Base-by-base conservation (phyloP, 2,797 vertebrate genomes). In the Ceryle rudis region DNA sequence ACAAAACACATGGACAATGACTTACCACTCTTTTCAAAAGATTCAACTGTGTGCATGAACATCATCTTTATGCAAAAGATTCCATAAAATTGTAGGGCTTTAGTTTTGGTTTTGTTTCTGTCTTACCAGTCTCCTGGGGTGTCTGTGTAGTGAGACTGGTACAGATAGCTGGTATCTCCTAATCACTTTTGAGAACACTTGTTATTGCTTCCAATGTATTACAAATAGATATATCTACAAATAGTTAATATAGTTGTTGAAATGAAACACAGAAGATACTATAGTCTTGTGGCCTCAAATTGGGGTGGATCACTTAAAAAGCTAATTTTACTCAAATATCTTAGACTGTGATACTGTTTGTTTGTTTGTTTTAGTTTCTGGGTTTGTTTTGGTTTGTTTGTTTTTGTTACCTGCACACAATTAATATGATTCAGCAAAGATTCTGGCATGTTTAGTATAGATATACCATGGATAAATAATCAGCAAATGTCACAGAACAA, bases 11-110 rank as follows among this genome's bases (percentile, higher is more conserved):
- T 1, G 4, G 17, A 49, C 6, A 35, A 31, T 6, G 4, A 39
- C 7, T 0, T 1, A 44, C 2, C 2, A 17, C 2, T 4, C 4
- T 44, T 4, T 31, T 64, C 10, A 66, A 52, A 69, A 66, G 21
- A 62, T 29, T 46, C 15, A 58, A 4, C 31, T 81, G 26, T 73
- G 16, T 54, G 28, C 14, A 22, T 15, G 11, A 78, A 2, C 28
- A 70, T 47, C 20, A 29, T 1, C 35, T 37, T 81, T 44, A 60
- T 35, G 10, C 14, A 71, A 67, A 84, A 66, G 23, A 29, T 25
- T 10, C 5, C 7, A 9, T 57, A 39, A 61, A 57, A 81, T 2
- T 31, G 7, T 5, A 12, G 11, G 21, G 22, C 1, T 21, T 46
- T 35, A 7, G 5, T 47, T 75, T 6, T 1, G 44, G 8, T 17